phyloP scores from a whole-genome alignment of 2,888 invertebrate species.

The Barypeithes pellucidus region DNA sequence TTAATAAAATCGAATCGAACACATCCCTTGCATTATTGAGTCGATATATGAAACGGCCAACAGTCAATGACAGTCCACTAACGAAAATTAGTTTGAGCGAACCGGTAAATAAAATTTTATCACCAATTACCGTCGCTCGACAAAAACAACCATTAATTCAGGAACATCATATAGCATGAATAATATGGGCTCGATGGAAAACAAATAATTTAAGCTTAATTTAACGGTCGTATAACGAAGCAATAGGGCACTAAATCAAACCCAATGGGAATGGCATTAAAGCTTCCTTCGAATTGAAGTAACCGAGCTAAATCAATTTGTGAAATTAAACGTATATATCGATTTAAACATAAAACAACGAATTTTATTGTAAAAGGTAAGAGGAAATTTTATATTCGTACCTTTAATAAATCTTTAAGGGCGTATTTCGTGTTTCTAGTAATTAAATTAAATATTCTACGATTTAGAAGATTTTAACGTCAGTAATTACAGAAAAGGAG shows the following conservation, averaged over 20 bases:
- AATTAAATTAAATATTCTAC: too few species aligned
- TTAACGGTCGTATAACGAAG: conserved; percentile 48
- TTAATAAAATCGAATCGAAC: neutral
- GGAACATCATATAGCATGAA: conserved; percentile 42
- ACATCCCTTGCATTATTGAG: conserved; percentile 6
- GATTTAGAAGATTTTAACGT: too few species aligned
- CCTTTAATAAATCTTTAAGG: too few species aligned
- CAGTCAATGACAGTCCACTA: conserved; percentile 17
- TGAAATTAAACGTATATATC: conserved; percentile 54
- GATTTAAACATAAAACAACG: conserved; percentile 17
- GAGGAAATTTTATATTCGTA: neutral
- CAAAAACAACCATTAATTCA: conserved; percentile 50
- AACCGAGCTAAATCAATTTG: conserved; percentile 57
- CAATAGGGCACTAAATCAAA: conserved; percentile 57
- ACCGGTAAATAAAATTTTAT: conserved; percentile 51
- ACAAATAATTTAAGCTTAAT: conserved; percentile 53
- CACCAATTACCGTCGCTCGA: conserved; percentile 48
- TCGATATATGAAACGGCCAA: conserved; percentile 25
- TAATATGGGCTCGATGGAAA: conserved; percentile 49
- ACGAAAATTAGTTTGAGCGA: conserved; percentile 39
- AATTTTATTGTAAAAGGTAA: neutral
- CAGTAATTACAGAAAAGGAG: too few species aligned
- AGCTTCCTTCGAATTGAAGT: conserved; percentile 55
- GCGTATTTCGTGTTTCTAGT: too few species aligned
- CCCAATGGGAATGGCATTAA: conserved; percentile 51